phyloP scores from a whole-genome alignment of 2,113 vertebrate species.

The Spilogale gracilis region DNA sequence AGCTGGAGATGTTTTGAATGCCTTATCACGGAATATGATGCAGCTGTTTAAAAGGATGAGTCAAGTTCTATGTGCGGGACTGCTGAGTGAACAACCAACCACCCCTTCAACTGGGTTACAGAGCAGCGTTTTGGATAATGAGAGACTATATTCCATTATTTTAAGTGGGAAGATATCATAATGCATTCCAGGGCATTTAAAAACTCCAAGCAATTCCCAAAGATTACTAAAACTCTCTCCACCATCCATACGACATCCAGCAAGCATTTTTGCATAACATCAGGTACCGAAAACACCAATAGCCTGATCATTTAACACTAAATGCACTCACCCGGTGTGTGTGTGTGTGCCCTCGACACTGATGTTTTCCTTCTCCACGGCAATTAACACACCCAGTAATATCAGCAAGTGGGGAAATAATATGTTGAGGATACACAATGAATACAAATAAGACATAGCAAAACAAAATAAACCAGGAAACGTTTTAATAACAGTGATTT shows the following conservation, averaged over 20 bases:
- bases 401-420: background rate
- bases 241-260: background rate
- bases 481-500: rapidly evolving
- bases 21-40: background rate
- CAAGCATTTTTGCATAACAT: background rate
- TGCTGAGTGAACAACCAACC: background rate
- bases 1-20: too few relatives aligned
- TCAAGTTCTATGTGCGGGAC: background rate
- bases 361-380: background rate
- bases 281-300: background rate
- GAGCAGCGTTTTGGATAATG: background rate
- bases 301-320: background rate
- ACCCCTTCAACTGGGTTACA: background rate
- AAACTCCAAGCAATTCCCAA: background rate
- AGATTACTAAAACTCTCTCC: constrained; percentile 9
- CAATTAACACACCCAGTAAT: background rate
- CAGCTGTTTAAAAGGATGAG: background rate
- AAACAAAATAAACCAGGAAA: background rate
- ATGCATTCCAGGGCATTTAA: background rate
- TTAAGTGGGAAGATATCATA: background rate
- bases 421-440: background rate
- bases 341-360: background rate
- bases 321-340: background rate
- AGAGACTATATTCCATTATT: background rate
- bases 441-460: background rate